Percentiles rank a stretch among this genome's conserved stretches.
Evolutionary conservation across 2,888 invertebrate genomes (phyloP).

Genomic region (Hydroisotoma schaefferi): DNA sequence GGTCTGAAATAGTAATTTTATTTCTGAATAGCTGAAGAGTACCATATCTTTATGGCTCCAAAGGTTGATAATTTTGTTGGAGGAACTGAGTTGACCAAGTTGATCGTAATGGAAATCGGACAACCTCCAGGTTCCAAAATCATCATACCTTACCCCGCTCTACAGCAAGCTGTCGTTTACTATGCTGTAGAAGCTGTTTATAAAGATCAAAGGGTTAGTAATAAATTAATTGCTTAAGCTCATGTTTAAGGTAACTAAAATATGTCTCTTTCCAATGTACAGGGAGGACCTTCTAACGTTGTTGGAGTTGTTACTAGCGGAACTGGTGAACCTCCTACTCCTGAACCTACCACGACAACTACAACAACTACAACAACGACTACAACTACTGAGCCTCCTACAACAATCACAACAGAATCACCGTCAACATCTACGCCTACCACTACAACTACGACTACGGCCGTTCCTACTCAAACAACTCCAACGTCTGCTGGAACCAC

Average conservation of each 20-base stretch:
- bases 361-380: not conserved
- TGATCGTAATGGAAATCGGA: constrained; percentile 14
- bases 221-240: not conserved
- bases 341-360: not conserved
- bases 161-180: constrained; percentile 19
- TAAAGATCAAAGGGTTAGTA: constrained; percentile 20
- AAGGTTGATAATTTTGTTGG: constrained; percentile 27
- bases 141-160: not conserved
- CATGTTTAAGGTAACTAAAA: not conserved
- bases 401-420: not conserved
- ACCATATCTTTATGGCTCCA: constrained; percentile 30
- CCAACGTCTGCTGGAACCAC: too few relatives aligned
- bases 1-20: too few relatives aligned
- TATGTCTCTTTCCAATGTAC: not conserved
- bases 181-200: constrained; percentile 39
- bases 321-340: not conserved
- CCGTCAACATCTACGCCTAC: constrained; percentile 4
- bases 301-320: constrained; percentile 21
- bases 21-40: constrained; percentile 26
- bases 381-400: not conserved
- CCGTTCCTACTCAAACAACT: not conserved
- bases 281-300: constrained; percentile 39
- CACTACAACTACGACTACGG: not conserved
- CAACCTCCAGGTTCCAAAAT: constrained; percentile 22
- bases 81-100: constrained; percentile 20